These are phyloP conservation scores for Meloidogyne hapla DNA, from an alignment of 1,140 invertebrate species.

Conservation along the genomic window DNA sequence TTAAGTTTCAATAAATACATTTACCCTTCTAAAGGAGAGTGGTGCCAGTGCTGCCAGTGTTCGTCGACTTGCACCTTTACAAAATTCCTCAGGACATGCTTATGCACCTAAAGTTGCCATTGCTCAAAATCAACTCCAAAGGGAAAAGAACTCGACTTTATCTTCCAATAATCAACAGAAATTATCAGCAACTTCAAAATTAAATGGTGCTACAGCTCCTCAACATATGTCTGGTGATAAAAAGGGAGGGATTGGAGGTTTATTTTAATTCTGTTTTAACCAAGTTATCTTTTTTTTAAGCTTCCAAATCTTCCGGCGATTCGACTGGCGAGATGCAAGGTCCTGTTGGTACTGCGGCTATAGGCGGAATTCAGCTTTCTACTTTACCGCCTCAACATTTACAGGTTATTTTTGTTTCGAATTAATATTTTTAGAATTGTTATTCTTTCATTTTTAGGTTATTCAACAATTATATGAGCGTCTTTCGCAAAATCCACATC, in stretches of 20 bases:
- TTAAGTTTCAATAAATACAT: not conserved
- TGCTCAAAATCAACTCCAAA: conserved; percentile 32
- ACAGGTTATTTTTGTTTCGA: conserved; percentile 20
- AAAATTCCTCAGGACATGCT: conserved; percentile 47
- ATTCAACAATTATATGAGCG: conserved; percentile 24
- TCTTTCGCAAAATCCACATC: conserved; percentile 17
- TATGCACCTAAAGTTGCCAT: conserved; percentile 57
- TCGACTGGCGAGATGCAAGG: conserved; percentile 1
- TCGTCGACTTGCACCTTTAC: conserved; percentile 27
- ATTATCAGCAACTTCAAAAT: not conserved
- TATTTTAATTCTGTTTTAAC: not conserved
- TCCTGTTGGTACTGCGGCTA: not conserved
- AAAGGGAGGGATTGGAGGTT: not conserved
- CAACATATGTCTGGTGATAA: conserved; percentile 11
- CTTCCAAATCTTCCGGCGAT: not conserved
- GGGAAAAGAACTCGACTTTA: not conserved
- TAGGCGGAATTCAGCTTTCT: conserved; percentile 10
- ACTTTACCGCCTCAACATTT: conserved; percentile 30
- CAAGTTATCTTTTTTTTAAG: not conserved
- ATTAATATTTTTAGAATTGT: not conserved
- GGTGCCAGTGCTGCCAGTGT: not conserved
- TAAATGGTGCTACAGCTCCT: conserved; percentile 22
- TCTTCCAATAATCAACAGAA: not conserved
- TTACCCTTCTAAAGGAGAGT: not conserved
- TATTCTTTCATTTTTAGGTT: not conserved